A percentile compares a stretch with the other conserved stretches of the same genome.
These are phyloP conservation scores for Drosophila paramelanica DNA, from an alignment of 2,888 invertebrate genomes.

Conservation along the genomic window DNA sequence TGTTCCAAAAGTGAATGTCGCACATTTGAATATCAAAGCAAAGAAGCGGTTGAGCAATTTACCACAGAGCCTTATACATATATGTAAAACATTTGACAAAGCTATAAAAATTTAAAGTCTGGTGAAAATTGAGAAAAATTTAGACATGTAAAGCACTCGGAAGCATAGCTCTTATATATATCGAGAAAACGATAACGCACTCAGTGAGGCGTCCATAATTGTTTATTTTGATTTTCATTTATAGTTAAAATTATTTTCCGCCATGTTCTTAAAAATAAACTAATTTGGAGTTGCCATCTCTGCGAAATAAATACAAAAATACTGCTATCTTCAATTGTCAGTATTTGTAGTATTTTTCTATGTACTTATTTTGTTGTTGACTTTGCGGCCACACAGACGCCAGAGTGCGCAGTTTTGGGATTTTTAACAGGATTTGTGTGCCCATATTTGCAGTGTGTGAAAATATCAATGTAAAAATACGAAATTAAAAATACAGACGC, in stretches of 20 bases:
- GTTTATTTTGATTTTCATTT: not conserved
- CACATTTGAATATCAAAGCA: too few species aligned
- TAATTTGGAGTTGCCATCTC: constrained; percentile 27
- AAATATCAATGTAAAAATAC: constrained; percentile 61
- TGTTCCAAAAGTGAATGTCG: too few species aligned
- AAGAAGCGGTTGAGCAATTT: too few species aligned
- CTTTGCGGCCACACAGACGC: constrained; percentile 18
- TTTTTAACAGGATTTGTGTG: constrained; percentile 47
- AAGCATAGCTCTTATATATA: too few species aligned
- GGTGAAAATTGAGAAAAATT: too few species aligned
- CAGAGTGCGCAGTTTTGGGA: constrained; percentile 37
- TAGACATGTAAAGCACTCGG: too few species aligned
- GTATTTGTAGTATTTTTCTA: constrained; percentile 44
- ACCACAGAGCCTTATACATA: too few species aligned
- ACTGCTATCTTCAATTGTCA: too few species aligned
- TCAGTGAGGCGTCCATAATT: not conserved
- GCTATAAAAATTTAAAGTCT: too few species aligned
- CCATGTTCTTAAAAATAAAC: constrained; percentile 6
- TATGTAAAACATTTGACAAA: too few species aligned
- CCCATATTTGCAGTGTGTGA: constrained; percentile 44
- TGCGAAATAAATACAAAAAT: not conserved
- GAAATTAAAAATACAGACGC: constrained; percentile 61
- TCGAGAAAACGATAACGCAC: too few species aligned
- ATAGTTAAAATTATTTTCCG: not conserved
- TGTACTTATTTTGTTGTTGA: constrained; percentile 7